These are phyloP conservation scores for Conomelus anceps DNA, from an alignment of 2,888 invertebrate species.

Conservation along the genomic window DNA sequence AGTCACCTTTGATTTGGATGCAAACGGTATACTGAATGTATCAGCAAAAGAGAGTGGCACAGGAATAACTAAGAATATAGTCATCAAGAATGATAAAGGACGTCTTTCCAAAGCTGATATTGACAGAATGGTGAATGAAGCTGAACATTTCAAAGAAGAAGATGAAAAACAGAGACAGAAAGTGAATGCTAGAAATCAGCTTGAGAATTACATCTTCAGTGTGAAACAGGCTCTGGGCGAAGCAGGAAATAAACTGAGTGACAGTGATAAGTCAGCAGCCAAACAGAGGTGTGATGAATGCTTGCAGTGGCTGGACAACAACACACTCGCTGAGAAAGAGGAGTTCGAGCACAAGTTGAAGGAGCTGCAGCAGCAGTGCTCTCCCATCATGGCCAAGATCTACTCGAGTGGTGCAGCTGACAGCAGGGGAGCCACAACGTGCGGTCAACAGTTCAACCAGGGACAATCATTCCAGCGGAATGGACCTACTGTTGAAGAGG, in stretches of 20 bases:
- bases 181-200: slow-evolving; percentile 44
- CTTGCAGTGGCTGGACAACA: slow-evolving; percentile 46
- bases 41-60: slow-evolving; percentile 43
- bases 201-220: slow-evolving; percentile 42
- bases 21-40: slow-evolving; percentile 45
- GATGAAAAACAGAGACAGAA: slow-evolving; percentile 41
- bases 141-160: slow-evolving; percentile 41
- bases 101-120: slow-evolving; percentile 46
- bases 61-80: slow-evolving; percentile 44
- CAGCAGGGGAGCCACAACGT: slow-evolving; percentile 26
- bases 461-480: slow-evolving; percentile 36
- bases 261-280: slow-evolving; percentile 42
- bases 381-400: slow-evolving; percentile 43
- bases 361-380: slow-evolving; percentile 42
- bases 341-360: slow-evolving; percentile 43
- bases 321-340: slow-evolving; percentile 45
- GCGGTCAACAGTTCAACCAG: slow-evolving; percentile 26
- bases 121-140: slow-evolving; percentile 43
- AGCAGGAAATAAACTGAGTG: slow-evolving; percentile 40
- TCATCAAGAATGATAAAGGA: slow-evolving; percentile 46
- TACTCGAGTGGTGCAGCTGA: slow-evolving; percentile 30
- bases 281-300: slow-evolving; percentile 39
- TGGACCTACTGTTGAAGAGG: slow-evolving; percentile 53
- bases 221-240: slow-evolving; percentile 42
- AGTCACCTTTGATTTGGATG: slow-evolving; percentile 67